Evolutionary conservation across 2,113 vertebrate genomes (phyloP).

Genomic region (Orycteropus afer): DNA sequence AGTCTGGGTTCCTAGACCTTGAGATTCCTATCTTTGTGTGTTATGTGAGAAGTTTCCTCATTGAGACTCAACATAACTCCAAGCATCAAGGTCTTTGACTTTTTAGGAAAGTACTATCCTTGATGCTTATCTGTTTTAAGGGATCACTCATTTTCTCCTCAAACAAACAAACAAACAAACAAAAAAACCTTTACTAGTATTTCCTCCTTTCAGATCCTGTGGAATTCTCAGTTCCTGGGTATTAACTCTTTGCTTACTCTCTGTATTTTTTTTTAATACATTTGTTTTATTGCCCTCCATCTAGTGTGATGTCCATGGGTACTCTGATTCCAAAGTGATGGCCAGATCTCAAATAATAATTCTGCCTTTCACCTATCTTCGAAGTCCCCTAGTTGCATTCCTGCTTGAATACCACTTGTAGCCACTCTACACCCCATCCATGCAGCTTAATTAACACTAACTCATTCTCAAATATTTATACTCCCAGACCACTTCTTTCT

Average conservation of each 20-base stretch:
- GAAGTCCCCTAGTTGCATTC: not conserved
- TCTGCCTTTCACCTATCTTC: not conserved
- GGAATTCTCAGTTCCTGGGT: not conserved
- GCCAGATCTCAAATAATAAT: not conserved
- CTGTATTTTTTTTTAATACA: not conserved
- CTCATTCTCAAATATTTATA: not conserved
- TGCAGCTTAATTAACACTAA: not conserved
- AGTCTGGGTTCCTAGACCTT: no score
- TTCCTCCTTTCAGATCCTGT: not conserved
- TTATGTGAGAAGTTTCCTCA: no score
- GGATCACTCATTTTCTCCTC: no score
- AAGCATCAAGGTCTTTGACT: no score
- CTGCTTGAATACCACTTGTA: not conserved
- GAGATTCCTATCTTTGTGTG: no score
- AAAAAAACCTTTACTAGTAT: no score
- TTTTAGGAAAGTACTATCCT: no score
- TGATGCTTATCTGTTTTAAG: no score
- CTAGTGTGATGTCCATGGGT: not conserved
- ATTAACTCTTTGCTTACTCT: not conserved
- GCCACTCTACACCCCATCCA: not conserved
- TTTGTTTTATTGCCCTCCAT: not conserved
- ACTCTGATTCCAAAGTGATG: not conserved
- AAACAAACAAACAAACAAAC: no score
- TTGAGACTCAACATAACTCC: no score
- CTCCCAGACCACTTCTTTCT: not conserved